phyloP scores from a whole-genome alignment of 2,888 invertebrate genomes.

The Agriopis aurantiaria region DNA sequence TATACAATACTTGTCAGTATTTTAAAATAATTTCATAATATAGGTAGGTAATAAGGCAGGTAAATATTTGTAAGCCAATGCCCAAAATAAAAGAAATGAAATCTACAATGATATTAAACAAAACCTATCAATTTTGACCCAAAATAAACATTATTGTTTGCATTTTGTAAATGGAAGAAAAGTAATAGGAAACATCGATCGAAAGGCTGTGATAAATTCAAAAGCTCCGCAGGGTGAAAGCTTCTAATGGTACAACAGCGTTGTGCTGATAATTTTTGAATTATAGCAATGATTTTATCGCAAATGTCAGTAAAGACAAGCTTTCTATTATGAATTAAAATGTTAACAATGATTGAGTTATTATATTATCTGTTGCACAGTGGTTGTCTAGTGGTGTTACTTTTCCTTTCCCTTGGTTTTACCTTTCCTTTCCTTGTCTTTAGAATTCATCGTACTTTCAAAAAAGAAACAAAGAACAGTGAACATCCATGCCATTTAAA shows the following conservation, averaged over 20 bases:
- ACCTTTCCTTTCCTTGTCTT: slow-evolving; percentile 28
- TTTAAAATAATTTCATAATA: too few species aligned
- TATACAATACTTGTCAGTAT: too few species aligned
- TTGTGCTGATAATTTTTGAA: slow-evolving; percentile 38
- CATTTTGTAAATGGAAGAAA: slow-evolving; percentile 28
- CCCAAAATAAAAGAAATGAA: background rate
- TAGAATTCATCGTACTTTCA: slow-evolving; percentile 20
- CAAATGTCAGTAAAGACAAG: slow-evolving; percentile 36
- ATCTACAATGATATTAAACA: slow-evolving; percentile 14
- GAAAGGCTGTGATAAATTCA: slow-evolving; percentile 37
- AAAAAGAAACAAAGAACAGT: slow-evolving; percentile 11
- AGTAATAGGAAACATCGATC: slow-evolving; percentile 32
- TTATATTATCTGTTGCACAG: slow-evolving; percentile 14
- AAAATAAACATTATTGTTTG: slow-evolving; percentile 19
- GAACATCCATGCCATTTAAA: slow-evolving; percentile 9
- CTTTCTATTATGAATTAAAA: slow-evolving; percentile 39
- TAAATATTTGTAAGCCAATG: background rate
- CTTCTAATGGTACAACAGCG: slow-evolving; percentile 36
- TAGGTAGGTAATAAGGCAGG: too few species aligned
- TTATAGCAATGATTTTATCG: slow-evolving; percentile 44
- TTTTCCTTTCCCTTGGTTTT: slow-evolving; percentile 14
- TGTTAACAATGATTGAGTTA: slow-evolving; percentile 43
- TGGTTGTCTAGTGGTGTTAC: slow-evolving; percentile 15
- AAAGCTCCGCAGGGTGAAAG: slow-evolving; percentile 43
- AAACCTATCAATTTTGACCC: slow-evolving; percentile 4